These are phyloP conservation scores for Oreochromis grahami DNA, from an alignment of 2,797 vertebrate genomes.

Conservation along the genomic window DNA sequence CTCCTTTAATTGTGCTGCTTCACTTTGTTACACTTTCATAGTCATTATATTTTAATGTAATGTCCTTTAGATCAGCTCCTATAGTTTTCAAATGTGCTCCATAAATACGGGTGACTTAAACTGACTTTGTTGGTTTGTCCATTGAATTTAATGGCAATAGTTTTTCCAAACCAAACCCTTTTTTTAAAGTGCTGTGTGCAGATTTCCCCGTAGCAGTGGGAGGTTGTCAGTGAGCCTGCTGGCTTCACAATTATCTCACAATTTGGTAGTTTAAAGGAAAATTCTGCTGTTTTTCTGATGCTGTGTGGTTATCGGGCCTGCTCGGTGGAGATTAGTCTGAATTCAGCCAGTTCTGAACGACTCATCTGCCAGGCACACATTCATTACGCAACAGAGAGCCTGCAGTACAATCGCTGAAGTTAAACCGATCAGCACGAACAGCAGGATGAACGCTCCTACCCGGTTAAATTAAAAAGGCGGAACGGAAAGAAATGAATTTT, in stretches of 20 bases:
- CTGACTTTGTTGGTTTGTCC: neutral
- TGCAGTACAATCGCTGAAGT: neutral
- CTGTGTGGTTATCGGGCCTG: neutral
- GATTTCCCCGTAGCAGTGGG: neutral
- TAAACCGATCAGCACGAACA: neutral
- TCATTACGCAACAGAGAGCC: neutral
- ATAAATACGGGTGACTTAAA: neutral
- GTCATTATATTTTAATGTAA: neutral
- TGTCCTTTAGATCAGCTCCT: neutral
- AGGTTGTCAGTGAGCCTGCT: neutral
- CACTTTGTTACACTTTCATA: neutral
- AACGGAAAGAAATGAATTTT: neutral
- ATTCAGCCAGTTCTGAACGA: neutral
- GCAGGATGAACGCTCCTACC: neutral
- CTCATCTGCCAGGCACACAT: neutral
- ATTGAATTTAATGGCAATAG: accelerated
- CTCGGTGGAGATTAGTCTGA: neutral
- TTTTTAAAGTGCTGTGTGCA: neutral
- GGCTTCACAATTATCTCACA: neutral
- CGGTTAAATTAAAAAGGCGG: neutral
- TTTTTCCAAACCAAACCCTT: neutral
- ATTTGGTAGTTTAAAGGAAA: neutral
- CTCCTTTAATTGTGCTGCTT: neutral
- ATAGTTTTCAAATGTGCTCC: neutral
- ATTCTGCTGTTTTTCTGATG: neutral